Evolutionary conservation across 2,113 vertebrate species (phyloP).

Genomic region (Callionymus lyra): DNA sequence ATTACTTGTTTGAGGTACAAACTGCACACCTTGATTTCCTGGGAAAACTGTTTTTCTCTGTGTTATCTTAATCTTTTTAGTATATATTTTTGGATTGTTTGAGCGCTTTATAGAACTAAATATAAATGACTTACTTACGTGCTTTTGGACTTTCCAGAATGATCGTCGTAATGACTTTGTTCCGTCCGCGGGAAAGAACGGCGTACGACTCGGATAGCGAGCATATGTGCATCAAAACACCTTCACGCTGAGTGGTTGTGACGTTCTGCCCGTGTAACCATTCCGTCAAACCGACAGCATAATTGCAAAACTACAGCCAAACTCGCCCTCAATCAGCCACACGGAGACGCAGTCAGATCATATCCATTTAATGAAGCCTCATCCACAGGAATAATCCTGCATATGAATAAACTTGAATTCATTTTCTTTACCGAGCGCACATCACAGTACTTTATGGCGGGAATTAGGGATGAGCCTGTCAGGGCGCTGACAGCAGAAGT

Average conservation of each 20-base stretch:
- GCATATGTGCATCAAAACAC: slow-evolving; percentile 17
- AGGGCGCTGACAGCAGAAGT: slow-evolving; percentile 29
- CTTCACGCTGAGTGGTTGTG: slow-evolving; percentile 24
- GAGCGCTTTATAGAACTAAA: too few relatives aligned
- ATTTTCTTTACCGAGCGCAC: slow-evolving; percentile 27
- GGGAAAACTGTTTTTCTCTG: too few relatives aligned
- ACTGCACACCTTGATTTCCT: too few relatives aligned
- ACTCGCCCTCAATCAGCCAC: slow-evolving; percentile 34
- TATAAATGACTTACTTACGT: too few relatives aligned
- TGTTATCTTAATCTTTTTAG: too few relatives aligned
- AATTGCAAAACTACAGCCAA: slow-evolving; percentile 49
- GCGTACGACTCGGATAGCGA: not conserved
- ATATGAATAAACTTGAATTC: slow-evolving; percentile 16
- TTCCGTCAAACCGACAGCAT: slow-evolving; percentile 51
- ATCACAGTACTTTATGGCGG: slow-evolving; percentile 34
- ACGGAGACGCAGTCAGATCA: slow-evolving; percentile 16
- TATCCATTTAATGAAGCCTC: slow-evolving; percentile 12
- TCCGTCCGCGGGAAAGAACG: too few relatives aligned
- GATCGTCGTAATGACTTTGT: too few relatives aligned
- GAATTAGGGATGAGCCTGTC: slow-evolving; percentile 50
- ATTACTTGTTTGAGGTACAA: too few relatives aligned
- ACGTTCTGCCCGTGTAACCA: slow-evolving; percentile 31
- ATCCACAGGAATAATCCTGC: slow-evolving; percentile 13
- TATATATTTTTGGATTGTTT: too few relatives aligned
- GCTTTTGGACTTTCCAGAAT: too few relatives aligned